Percentiles rank a stretch among this genome's conserved stretches.
Conservation (phyloP, 35 echinoderm and acorn worm species). For the Acanthaster planci region DNA sequence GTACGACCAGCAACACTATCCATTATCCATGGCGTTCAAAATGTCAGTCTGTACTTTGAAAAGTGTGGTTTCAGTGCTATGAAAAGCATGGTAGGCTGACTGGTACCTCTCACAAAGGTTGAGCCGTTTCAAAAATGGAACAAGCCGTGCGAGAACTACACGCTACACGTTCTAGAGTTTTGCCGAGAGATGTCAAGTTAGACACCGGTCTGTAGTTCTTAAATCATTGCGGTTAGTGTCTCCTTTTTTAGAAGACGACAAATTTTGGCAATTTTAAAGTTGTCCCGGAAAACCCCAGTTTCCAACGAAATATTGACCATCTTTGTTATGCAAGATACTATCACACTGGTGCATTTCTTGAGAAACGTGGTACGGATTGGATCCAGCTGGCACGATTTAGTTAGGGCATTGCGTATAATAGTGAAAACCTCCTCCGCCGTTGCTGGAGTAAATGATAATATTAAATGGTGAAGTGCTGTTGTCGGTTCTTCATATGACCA, state of each 20-base stretch:
- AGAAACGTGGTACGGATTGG: constrained; percentile 61
- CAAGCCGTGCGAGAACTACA: too few species aligned
- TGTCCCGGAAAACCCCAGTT: too few species aligned
- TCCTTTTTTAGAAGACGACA: too few species aligned
- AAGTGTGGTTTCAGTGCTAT: neutral
- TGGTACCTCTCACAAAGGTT: too few species aligned
- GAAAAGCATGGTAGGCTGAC: neutral
- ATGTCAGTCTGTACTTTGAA: neutral
- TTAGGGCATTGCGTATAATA: constrained; percentile 39
- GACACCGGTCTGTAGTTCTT: too few species aligned
- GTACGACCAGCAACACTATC: neutral
- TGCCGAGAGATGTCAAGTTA: too few species aligned
- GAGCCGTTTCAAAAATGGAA: too few species aligned
- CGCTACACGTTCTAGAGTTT: too few species aligned
- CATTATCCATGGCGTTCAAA: neutral
- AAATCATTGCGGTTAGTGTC: too few species aligned
- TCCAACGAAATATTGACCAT: too few species aligned
- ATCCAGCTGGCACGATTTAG: too few species aligned
- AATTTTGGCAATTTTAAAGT: too few species aligned
- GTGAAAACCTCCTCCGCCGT: constrained; percentile 32
- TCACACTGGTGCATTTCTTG: constrained; percentile 30
- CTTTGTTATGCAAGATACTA: constrained; percentile 43
- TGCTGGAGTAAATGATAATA: constrained; percentile 28
- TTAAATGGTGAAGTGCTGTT: neutral
- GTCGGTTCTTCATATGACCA: neutral